Evolutionary conservation across 2,797 vertebrate genomes (phyloP).

Genomic region (Lepilemur septentrionalis): DNA sequence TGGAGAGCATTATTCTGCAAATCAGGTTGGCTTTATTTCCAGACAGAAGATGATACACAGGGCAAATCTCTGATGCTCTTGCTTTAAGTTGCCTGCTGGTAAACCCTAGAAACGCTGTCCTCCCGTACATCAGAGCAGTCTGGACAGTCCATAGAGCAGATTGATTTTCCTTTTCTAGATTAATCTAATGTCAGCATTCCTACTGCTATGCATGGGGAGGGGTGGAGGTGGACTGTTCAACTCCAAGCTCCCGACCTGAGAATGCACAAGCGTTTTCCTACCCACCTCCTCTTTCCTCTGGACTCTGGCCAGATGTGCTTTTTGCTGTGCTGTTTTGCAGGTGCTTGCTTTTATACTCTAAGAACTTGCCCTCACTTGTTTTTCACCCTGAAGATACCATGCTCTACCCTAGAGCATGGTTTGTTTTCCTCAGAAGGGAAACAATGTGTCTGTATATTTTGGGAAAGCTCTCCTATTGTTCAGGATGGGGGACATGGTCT

Average conservation of each 20-base stretch:
- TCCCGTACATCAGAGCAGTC: neutral
- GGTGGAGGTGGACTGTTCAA: neutral
- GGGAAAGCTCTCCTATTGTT: neutral
- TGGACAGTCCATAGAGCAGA: neutral
- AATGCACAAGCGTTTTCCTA: neutral
- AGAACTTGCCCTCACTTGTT: neutral
- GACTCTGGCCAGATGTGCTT: neutral
- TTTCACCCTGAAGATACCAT: neutral
- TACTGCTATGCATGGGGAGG: neutral
- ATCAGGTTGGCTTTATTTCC: neutral
- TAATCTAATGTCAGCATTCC: neutral
- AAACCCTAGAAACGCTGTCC: neutral
- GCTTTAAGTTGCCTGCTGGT: neutral
- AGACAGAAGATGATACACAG: neutral
- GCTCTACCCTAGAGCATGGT: neutral
- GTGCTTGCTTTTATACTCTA: neutral
- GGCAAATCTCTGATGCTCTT: neutral
- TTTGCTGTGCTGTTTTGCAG: neutral
- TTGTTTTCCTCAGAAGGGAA: neutral
- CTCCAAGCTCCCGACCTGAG: neutral
- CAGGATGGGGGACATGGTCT: neutral
- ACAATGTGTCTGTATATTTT: neutral
- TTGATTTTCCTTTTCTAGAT: neutral
- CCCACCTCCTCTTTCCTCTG: neutral
- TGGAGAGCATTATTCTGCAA: neutral